Evolutionary conservation across 2,113 vertebrate genomes (phyloP).

Genomic region (Pholis gunnellus): DNA sequence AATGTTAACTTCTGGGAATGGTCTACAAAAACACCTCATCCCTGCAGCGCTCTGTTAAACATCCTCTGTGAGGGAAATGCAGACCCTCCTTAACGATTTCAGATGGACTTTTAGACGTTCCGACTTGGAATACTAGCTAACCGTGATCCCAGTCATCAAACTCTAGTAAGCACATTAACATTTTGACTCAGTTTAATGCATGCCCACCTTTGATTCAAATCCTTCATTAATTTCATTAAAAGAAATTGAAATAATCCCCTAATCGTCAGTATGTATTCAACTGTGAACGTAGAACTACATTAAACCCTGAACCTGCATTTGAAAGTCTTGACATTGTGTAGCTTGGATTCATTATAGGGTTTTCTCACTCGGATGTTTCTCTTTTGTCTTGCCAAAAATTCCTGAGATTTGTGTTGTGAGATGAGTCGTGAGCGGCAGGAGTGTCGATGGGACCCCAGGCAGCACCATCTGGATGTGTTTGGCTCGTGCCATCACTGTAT

Average conservation of each 20-base stretch:
- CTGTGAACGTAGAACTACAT: conserved; percentile 24
- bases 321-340: conserved; percentile 47
- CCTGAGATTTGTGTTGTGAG: neutral
- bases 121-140: neutral
- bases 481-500: conserved; percentile 30
- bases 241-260: conserved; percentile 21
- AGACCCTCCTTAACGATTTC: neutral
- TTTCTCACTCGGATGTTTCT: conserved; percentile 38
- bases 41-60: neutral
- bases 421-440: conserved; percentile 19
- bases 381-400: conserved; percentile 37
- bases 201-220: conserved; percentile 3
- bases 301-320: conserved; percentile 42
- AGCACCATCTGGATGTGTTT: conserved; percentile 63
- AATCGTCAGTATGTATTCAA: neutral
- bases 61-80: neutral
- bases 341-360: neutral
- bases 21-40: neutral
- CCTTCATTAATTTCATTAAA: no score
- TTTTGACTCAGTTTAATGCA: neutral
- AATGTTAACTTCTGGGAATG: neutral
- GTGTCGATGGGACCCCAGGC: conserved; percentile 25
- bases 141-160: neutral
- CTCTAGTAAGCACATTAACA: neutral
- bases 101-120: neutral